Base-by-base conservation (phyloP, 2,888 invertebrate genomes). In the Cecidostiba fungosa region DNA sequence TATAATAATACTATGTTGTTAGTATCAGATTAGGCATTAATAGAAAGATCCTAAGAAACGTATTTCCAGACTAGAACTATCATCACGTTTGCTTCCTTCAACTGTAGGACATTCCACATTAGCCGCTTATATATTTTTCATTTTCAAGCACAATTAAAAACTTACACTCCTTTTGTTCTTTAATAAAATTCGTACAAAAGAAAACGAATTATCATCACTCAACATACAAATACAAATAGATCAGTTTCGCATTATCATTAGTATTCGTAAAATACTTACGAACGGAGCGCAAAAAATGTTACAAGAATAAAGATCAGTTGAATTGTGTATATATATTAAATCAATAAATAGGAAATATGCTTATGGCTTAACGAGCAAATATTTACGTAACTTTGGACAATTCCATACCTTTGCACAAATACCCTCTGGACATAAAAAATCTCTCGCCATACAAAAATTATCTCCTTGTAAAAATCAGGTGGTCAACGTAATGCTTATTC, bases 1-100 rank as follows among this genome's bases (percentile, higher is more conserved):
- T 85, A 88, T 88, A 89, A 86, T 89, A 89, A 89, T 89, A 89
- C 87, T 89, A 89, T 88, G 86, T 87, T 86, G 79, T 88, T 88
- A 90, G 87, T 86, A 88, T 89, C 87, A 86, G 86, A 87, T 87
- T 88, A 86, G 77, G 85, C 88, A 85, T 87, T 84, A 82, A 86
- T 84, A 87, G 66, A 88, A 88, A 86, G 62, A 81, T 86, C 66
- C 74, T 87, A 88, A 72, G 77, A 88, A 88, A 88, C 86, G 74
- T 43, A 85, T 86, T 87, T 90, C 87, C 86, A 88, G 91, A 92
- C 91, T 91, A 92, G 91, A 91, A 89, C 90, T 91, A 91, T 89
- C 88, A 92, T 91, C 90, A 91, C 90, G 89, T 88, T 86, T 88
- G 89, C 89, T 88, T 89, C 79, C 59, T 82, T 77, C 23, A 36